Conservation (phyloP, 2,888 invertebrate species). For the Cyclophora punctaria region DNA sequence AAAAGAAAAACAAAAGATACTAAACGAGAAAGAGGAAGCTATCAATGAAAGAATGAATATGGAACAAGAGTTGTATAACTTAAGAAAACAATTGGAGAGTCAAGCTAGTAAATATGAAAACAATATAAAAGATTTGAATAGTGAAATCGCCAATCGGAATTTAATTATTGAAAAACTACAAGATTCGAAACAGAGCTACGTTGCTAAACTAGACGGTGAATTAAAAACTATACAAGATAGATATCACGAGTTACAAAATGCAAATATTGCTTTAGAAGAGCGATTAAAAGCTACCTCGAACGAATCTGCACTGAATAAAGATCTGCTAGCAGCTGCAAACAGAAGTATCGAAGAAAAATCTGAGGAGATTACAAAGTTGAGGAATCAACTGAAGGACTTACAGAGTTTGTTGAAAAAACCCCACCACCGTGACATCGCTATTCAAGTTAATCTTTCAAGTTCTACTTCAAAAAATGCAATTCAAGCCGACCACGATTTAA, state of each 20-base stretch:
- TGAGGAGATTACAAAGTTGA: conserved; percentile 33
- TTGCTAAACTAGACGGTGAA: conserved; percentile 47
- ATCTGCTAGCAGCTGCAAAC: conserved; percentile 28
- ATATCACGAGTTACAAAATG: conserved; percentile 34
- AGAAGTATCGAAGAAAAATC: conserved; percentile 33
- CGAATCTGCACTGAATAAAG: conserved; percentile 26
- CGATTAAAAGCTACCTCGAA: conserved; percentile 23
- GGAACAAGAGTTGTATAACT: conserved; percentile 38
- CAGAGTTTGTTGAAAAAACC: conserved; percentile 23
- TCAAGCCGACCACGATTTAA: no score
- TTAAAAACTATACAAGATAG: conserved; percentile 35
- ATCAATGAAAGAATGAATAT: conserved; percentile 39
- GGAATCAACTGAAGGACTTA: conserved; percentile 30
- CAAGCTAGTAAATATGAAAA: conserved; percentile 37
- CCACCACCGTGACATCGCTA: conserved; percentile 15
- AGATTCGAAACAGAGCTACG: conserved; percentile 38
- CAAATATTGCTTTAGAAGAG: conserved; percentile 36
- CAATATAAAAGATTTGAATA: conserved; percentile 49
- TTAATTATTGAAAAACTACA: conserved; percentile 49
- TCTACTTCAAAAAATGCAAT: no score
- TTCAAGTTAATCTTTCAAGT: conserved; percentile 20
- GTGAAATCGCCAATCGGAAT: conserved; percentile 50
- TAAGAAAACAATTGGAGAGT: conserved; percentile 41
- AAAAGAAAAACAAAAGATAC: conserved; percentile 57
- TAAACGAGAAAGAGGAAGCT: conserved; percentile 56